Percentiles rank a stretch among this genome's conserved stretches.
Evolutionary conservation across 2,113 vertebrate species (phyloP).

Genomic region (Rostratula benghalensis): DNA sequence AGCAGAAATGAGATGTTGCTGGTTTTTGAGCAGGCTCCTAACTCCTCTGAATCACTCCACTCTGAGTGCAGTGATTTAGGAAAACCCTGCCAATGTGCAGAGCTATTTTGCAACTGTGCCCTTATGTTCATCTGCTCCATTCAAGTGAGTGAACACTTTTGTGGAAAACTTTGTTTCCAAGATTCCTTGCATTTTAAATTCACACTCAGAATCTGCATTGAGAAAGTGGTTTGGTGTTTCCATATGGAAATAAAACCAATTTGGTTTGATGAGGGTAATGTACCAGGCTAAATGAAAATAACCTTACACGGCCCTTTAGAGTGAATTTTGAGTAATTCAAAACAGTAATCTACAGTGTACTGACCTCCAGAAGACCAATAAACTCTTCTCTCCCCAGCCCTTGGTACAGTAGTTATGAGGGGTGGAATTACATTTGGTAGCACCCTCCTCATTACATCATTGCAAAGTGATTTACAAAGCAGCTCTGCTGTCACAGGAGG

Average conservation of each 20-base stretch:
- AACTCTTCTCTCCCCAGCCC: neutral
- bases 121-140: neutral
- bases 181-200: neutral
- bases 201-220: neutral
- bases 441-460: neutral
- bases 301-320: constrained; percentile 30
- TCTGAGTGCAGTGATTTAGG: neutral
- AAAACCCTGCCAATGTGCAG: neutral
- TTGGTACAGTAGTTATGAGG: neutral
- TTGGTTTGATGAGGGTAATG: constrained; percentile 48
- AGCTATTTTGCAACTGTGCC: neutral
- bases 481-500: neutral
- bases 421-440: neutral
- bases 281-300: constrained; percentile 66
- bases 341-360: neutral
- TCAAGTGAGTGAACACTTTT: neutral
- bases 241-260: constrained; percentile 34
- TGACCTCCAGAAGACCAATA: neutral
- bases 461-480: neutral
- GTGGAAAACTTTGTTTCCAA: neutral
- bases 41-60: neutral
- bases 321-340: constrained; percentile 12
- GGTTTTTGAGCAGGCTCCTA: neutral
- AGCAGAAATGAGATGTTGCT: neutral
- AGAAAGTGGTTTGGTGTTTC: neutral